Percentiles rank a stretch among this genome's conserved stretches.
These are phyloP conservation scores for Lagenorhynchus albirostris DNA, from an alignment of 2,113 vertebrate genomes.

Conservation along the genomic window DNA sequence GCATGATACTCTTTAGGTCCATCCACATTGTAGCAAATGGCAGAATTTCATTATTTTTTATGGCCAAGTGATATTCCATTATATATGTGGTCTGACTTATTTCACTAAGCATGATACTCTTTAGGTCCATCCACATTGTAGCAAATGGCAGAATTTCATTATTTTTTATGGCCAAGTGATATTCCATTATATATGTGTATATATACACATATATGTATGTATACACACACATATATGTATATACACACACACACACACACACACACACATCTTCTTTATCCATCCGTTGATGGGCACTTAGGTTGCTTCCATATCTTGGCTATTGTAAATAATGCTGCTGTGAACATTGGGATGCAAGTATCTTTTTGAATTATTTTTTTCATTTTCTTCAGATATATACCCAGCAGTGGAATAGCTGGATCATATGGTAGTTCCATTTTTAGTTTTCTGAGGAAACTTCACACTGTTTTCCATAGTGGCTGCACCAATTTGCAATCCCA, in stretches of 20 bases:
- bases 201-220: too few relatives aligned
- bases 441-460: background rate
- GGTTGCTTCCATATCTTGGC: background rate
- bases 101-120: background rate
- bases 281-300: background rate
- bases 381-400: background rate
- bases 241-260: background rate
- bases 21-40: background rate
- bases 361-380: background rate
- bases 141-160: background rate
- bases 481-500: background rate
- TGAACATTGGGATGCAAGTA: background rate
- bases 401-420: background rate
- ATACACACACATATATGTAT: too few relatives aligned
- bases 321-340: background rate
- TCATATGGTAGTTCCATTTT: background rate
- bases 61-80: background rate
- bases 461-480: background rate
- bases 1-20: background rate
- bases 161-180: background rate
- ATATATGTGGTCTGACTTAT: background rate
- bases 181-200: background rate
- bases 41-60: background rate
- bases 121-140: background rate
- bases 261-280: too few relatives aligned